phyloP scores from a whole-genome alignment of 1,140 invertebrate genomes.

The Sarcophaga peregrina region DNA sequence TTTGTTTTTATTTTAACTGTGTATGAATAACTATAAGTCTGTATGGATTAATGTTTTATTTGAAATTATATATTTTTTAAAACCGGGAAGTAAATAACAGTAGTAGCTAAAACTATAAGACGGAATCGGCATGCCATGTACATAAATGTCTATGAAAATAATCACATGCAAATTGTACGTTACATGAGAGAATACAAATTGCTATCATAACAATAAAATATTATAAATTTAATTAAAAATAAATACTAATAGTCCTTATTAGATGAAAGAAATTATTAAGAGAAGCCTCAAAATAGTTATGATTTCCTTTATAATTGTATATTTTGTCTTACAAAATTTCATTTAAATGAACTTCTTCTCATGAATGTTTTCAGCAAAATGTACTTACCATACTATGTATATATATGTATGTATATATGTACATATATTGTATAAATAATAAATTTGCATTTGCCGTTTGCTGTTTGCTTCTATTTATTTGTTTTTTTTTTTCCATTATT shows the following conservation, averaged over 20 bases:
- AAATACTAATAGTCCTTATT: too few relatives aligned
- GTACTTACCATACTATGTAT: background rate
- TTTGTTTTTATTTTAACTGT: background rate
- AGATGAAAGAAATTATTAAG: too few relatives aligned
- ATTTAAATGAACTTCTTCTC: background rate
- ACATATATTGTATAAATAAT: background rate
- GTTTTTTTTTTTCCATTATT: background rate
- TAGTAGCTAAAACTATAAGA: background rate
- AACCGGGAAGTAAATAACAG: slow-evolving; percentile 17
- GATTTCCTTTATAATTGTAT: background rate
- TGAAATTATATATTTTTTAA: background rate
- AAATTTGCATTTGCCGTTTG: slow-evolving; percentile 34
- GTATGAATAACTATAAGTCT: background rate
- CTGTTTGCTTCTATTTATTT: slow-evolving; percentile 18
- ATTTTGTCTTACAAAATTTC: slow-evolving; percentile 18
- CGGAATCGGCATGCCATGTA: background rate
- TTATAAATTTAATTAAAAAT: background rate
- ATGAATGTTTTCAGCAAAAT: background rate
- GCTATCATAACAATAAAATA: background rate
- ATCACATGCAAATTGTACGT: slow-evolving; percentile 6
- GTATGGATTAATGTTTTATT: background rate
- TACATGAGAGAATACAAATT: background rate
- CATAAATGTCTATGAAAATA: background rate
- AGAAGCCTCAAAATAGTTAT: too few relatives aligned
- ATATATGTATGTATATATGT: too few relatives aligned